Evolutionary conservation across 2,888 invertebrate species (phyloP).

Genomic region (Chouioia cunea): DNA sequence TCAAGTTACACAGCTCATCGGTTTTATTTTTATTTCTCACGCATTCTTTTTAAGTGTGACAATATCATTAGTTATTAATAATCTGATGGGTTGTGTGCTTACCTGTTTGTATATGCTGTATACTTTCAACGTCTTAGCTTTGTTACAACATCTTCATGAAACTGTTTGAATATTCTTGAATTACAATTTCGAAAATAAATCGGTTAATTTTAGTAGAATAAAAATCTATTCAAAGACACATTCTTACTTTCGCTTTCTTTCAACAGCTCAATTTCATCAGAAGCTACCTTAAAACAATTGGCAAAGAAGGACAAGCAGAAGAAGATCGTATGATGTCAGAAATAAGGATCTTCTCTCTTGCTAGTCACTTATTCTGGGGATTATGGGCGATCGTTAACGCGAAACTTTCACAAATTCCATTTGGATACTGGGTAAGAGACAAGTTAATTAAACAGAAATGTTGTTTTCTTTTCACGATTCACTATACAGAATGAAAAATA

Average conservation of each 20-base stretch:
- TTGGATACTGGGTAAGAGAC: conserved; percentile 91
- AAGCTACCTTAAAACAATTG: conserved; percentile 64
- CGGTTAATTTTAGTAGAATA: conserved; percentile 44
- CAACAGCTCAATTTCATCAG: conserved; percentile 68
- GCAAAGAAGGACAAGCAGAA: conserved; percentile 69
- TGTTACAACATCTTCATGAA: conserved; percentile 3
- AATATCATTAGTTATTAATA: background rate
- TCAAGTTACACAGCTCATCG: conserved; percentile 11
- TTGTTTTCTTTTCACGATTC: too few relatives aligned
- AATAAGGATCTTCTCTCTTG: conserved; percentile 85
- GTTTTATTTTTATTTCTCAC: background rate
- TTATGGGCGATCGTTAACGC: conserved; percentile 94
- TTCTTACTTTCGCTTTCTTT: conserved; percentile 37
- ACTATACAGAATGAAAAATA: background rate
- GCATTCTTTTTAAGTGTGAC: background rate
- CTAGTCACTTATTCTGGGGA: conserved; percentile 94
- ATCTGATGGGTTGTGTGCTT: conserved; percentile 23
- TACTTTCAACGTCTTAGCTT: conserved; percentile 16
- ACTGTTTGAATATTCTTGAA: conserved; percentile 20
- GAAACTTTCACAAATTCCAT: conserved; percentile 88
- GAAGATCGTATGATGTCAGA: conserved; percentile 79
- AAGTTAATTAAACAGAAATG: background rate
- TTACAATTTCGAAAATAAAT: conserved; percentile 35
- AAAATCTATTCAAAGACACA: background rate
- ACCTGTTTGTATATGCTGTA: conserved; percentile 27